Evolutionary conservation across 2,113 vertebrate species (phyloP).

Genomic region (Dasyornis broadbenti): DNA sequence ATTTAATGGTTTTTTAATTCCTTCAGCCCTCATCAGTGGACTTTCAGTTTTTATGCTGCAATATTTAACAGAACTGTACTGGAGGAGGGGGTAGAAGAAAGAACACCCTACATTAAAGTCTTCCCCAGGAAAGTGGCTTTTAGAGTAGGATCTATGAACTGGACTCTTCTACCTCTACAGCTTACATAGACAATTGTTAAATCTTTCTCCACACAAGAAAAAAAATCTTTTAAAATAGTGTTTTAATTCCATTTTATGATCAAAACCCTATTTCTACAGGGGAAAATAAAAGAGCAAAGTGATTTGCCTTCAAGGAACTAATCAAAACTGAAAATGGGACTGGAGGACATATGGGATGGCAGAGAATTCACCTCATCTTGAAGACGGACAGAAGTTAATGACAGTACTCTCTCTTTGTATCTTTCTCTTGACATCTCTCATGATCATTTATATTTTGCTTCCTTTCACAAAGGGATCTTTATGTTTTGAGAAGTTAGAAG

Average conservation of each 20-base stretch:
- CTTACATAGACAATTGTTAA: neutral
- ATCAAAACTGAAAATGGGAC: neutral
- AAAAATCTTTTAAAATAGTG: neutral
- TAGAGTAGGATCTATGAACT: neutral
- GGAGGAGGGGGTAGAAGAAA: neutral
- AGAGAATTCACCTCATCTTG: neutral
- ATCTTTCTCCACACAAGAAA: neutral
- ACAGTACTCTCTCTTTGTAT: neutral
- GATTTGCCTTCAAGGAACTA: neutral
- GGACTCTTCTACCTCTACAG: neutral
- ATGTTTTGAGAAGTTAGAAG: neutral
- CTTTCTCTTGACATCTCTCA: neutral
- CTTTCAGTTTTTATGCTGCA: neutral
- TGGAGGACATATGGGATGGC: neutral
- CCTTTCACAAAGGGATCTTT: neutral
- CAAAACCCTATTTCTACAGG: neutral
- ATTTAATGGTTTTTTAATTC: neutral
- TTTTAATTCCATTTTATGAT: neutral
- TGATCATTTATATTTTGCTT: neutral
- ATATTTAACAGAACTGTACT: neutral
- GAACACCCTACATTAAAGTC: neutral
- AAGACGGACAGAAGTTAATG: neutral
- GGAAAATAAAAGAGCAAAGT: neutral
- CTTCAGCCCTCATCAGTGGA: neutral
- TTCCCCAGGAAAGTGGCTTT: neutral